A percentile compares a stretch with the other conserved stretches of the same genome.
Evolutionary conservation across 2,113 vertebrate species (phyloP).

Genomic region (Andinoacara biseriatus): DNA sequence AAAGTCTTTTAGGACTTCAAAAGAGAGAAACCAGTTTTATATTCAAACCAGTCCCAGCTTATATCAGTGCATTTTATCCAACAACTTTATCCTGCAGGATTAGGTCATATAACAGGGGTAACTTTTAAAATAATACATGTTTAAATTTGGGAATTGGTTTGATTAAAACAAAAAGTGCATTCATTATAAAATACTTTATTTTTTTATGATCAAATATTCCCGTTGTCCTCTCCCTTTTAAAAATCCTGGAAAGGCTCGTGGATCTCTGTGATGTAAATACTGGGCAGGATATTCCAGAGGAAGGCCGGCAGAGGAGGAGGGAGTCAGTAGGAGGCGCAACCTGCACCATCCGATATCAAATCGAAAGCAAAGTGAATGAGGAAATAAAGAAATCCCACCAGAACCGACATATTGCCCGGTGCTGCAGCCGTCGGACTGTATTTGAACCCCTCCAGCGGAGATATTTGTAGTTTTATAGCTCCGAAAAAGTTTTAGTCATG

Average conservation of each 20-base stretch:
- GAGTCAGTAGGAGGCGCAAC: conserved; percentile 48
- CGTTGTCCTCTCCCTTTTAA: neutral
- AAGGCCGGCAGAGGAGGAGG: neutral
- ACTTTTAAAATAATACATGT: neutral
- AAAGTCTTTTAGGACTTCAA: fast-evolving
- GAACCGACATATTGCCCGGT: neutral
- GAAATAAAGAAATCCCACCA: conserved; percentile 44
- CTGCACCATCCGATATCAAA: conserved; percentile 1
- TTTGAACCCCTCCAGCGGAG: neutral
- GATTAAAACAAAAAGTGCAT: fast-evolving
- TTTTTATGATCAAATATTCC: neutral
- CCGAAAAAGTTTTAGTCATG: conserved; percentile 40
- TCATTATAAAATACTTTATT: fast-evolving
- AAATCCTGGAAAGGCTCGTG: neutral
- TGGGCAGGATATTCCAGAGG: neutral
- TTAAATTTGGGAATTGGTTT: fast-evolving
- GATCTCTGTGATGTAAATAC: fast-evolving
- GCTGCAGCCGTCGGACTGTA: neutral
- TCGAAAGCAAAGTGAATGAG: conserved; percentile 63
- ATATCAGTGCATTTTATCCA: neutral
- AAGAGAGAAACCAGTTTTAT: neutral
- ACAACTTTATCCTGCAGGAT: neutral
- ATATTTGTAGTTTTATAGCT: neutral
- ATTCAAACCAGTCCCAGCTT: fast-evolving
- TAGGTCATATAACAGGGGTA: neutral